A percentile compares a stretch with the other conserved stretches of the same genome.
These are phyloP conservation scores for Plebejus argus DNA, from an alignment of 2,888 invertebrate species.

Conservation along the genomic window DNA sequence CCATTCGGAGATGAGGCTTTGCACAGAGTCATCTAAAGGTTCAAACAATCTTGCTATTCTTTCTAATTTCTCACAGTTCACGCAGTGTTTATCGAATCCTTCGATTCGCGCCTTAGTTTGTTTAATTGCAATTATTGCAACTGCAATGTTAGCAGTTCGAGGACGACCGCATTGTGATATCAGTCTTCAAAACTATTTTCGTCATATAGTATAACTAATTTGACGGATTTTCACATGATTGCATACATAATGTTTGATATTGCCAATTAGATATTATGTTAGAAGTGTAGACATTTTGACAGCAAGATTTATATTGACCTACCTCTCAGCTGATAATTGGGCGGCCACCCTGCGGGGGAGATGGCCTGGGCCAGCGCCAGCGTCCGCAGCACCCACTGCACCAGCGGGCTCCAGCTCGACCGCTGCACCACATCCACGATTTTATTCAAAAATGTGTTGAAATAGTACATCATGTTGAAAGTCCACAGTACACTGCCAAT, in stretches of 20 bases:
- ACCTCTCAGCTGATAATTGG: slow-evolving; percentile 55
- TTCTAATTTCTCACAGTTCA: background rate
- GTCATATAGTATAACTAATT: background rate
- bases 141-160: background rate
- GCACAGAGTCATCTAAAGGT: too few species aligned
- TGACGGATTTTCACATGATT: background rate
- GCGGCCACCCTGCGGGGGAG: slow-evolving; percentile 59
- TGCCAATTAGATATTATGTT: background rate
- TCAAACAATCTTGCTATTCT: too few species aligned
- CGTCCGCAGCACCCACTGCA: slow-evolving; percentile 54
- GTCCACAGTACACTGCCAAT: background rate
- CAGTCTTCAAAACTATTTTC: background rate
- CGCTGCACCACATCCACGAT: slow-evolving; percentile 53
- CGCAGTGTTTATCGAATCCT: background rate
- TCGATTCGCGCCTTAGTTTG: background rate
- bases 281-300: background rate
- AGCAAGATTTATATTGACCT: slow-evolving; percentile 33
- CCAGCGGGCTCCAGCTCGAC: slow-evolving; percentile 48
- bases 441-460: slow-evolving; percentile 52
- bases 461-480: slow-evolving; percentile 30
- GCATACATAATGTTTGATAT: background rate
- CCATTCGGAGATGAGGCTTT: too few species aligned
- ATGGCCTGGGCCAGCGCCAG: slow-evolving; percentile 58
- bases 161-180: background rate
- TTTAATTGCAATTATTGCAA: background rate